Conservation (phyloP, 2,888 invertebrate species). For the Pherbina coryleti region DNA sequence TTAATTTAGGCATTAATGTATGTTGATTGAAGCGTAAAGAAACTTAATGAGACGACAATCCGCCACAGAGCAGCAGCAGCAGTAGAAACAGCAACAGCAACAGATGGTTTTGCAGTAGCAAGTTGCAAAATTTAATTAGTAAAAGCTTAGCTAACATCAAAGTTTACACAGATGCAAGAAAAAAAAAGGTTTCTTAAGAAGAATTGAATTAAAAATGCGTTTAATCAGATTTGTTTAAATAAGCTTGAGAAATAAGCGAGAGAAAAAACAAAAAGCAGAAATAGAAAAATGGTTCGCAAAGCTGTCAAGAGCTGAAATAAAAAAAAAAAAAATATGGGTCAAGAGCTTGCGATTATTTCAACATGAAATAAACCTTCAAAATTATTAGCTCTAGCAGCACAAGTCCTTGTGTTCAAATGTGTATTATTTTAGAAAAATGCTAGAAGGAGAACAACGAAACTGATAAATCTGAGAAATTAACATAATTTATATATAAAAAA, state of each 20-base stretch:
- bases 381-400: neutral
- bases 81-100: neutral
- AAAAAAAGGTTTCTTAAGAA: neutral
- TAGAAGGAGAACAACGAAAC: neutral
- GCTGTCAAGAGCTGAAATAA: neutral
- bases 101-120: neutral
- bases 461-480: neutral
- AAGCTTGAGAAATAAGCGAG: neutral
- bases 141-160: neutral
- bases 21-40: neutral
- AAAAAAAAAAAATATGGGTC: neutral
- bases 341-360: neutral
- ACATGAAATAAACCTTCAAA: neutral
- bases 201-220: too few species aligned
- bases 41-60: conserved; percentile 8
- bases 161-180: neutral
- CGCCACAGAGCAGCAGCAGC: too few species aligned
- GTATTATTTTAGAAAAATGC: neutral
- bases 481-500: conserved; percentile 19
- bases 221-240: too few species aligned
- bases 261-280: neutral
- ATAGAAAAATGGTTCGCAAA: neutral
- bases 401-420: neutral
- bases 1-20: neutral
- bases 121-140: neutral